Evolutionary conservation across 2,113 vertebrate genomes (phyloP).

Genomic region (Capreolus pygargus): DNA sequence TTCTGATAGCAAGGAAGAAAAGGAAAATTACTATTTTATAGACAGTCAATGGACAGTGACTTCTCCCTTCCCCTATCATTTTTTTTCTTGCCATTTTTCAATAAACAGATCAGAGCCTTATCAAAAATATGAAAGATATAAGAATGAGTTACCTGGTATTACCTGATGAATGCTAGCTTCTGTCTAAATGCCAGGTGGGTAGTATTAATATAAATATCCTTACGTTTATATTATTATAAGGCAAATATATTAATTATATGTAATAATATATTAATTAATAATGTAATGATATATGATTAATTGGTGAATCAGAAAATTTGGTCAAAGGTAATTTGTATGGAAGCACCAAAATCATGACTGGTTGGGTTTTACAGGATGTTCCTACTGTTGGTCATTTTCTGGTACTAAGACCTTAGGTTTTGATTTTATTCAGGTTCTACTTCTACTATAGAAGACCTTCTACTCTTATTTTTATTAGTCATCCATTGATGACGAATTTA

Average conservation of each 20-base stretch:
- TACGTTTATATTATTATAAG: background rate
- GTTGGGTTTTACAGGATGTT: background rate
- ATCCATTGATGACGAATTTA: background rate
- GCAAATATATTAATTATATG: background rate
- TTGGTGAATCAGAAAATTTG: background rate
- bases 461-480: background rate
- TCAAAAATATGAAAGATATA: background rate
- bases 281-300: background rate
- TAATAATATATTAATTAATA: background rate
- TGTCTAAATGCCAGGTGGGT: background rate
- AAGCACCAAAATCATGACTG: background rate
- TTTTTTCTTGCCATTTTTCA: slow-evolving; percentile 10
- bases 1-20: background rate
- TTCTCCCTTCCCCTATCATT: background rate
- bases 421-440: background rate
- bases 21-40: background rate
- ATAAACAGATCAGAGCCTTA: background rate
- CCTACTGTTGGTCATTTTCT: background rate
- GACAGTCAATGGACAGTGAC: background rate
- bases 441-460: background rate
- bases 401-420: background rate
- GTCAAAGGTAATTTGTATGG: background rate
- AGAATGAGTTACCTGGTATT: background rate
- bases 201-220: background rate
- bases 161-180: background rate